Evolutionary conservation across 2,888 invertebrate species (phyloP).

Genomic region (Alloscopus bannaensis): DNA sequence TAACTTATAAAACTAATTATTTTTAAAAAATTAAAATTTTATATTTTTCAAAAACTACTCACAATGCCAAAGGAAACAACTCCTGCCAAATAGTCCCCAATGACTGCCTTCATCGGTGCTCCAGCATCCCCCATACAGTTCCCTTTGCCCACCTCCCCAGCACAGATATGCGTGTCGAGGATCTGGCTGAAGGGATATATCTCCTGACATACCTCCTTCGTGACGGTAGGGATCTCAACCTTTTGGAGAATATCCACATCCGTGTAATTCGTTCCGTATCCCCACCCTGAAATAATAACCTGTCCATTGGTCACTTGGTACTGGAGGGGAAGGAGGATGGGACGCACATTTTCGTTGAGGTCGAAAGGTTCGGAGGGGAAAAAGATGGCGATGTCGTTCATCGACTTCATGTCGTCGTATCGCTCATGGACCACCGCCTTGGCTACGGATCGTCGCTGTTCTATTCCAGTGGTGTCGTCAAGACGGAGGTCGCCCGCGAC

Average conservation of each 20-base stretch:
- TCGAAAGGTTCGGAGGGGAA: not conserved
- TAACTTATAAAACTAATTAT: no score
- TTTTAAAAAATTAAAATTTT: no score
- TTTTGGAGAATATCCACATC: not conserved
- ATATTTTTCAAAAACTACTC: no score
- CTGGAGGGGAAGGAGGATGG: not conserved
- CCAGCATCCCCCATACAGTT: not conserved
- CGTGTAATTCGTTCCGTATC: not conserved
- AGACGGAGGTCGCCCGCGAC: constrained; percentile 10
- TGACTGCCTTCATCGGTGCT: not conserved
- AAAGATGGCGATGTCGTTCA: constrained; percentile 31
- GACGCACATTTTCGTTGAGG: not conserved
- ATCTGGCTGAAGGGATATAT: not conserved
- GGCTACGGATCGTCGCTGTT: not conserved
- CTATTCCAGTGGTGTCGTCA: not conserved
- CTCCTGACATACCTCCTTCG: not conserved
- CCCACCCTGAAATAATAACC: constrained; percentile 16
- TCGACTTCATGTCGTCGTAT: not conserved
- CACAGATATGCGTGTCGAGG: constrained; percentile 1
- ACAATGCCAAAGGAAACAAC: not conserved
- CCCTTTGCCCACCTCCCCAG: not conserved
- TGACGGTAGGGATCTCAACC: constrained; percentile 10
- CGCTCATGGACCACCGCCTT: not conserved
- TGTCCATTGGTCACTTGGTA: not conserved
- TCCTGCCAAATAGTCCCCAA: not conserved